Evolutionary conservation across 53 echinoderm and acorn worm species (phyloP), one percentile per base, ranked within the genome.

Genomic region (Hippasteria phrygiana): DNA sequence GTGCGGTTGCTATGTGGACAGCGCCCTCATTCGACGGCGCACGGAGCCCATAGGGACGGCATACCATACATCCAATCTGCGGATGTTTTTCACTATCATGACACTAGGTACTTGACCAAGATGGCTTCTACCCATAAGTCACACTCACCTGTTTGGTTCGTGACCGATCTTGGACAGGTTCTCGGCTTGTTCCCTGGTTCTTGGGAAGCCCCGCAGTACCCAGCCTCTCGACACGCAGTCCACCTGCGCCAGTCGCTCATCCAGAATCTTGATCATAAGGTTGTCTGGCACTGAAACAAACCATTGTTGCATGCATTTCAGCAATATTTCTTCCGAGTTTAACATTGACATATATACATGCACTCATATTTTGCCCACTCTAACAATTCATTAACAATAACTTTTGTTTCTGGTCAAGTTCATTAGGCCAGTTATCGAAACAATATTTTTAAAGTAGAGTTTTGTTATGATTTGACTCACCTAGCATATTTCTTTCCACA

Each of bases 101-200:
- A 1, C 26, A 59, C 20, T 24, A 18, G 59, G 22, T 22, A 59
- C 71, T 37, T 24, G 71, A 34, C 45, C 48, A 47, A 40, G 45
- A 47, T 74, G 11, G 11, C n/a, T 37, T 34, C 5, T 18, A 9
- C 33, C 74, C 6, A 34, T 20, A 6, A 13, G 43, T 47, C 51
- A 72, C 3, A 71, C 45, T 47, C 78, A 98, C 99, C 99, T 95
- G 93, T 98, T 98, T 17, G 99, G 95, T 84, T 98, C 99, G 64
- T 94, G 95, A 2, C 98, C 99, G 35, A 91, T 94, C 35, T 89
- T 91, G 20, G 93, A 85, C 35, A 98, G 94, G 76, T 95, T 98
- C 78, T 96, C 99, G 13, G 99, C 99, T 37, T 98, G 99, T 77
- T 98, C 99, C 81, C 95, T 95, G 10, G 99, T 98, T 33, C 93